Base-by-base conservation (phyloP, 2,113 vertebrate genomes). In the Myotis lucifugus region DNA sequence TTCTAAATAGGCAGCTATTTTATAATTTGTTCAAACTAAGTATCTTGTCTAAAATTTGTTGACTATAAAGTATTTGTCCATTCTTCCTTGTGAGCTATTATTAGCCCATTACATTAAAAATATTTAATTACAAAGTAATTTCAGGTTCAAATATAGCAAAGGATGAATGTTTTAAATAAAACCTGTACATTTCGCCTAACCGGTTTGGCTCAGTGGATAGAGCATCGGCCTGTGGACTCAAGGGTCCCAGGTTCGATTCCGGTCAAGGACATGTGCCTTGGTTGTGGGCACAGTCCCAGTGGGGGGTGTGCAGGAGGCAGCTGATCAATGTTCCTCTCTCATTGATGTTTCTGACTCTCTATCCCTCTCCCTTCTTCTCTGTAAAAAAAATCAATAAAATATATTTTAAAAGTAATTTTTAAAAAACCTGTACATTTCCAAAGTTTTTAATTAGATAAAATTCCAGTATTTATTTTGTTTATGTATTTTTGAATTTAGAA, bases 121-220 rank as follows among this genome's bases (percentile, higher is more conserved):
- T 0, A 79, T 93, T 85, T 86, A 93, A 92, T 85, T 91, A 88
- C 7, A 93, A 89, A 78, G 54, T 76, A 94, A 86, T 96, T 95
- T 91, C 87, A 85, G 73, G 11, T 93, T 72, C 82, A 70, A 64
- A 87, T 82, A 37, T 84, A 29, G 37, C 52, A 94, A 85, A 42
- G 3, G 23, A 77, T 56, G 77, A 90, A 67, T 11, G 37, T 83
- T 92, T 96, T 87, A 70, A 87, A 90, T 90, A 42, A 42, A 42
- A 42, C 40, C 40, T 42, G 40, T 42, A 42, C 40, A 42, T 42
- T 42, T 42, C 40, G 40, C 40, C 40, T 42, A 42, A 42, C 40
- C 40, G 40, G 40, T 42, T 42, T 42, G 40, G 40, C 40, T 42
- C 40, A 42, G 40, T 42, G 40, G 40, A 42, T 42, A 42, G 40